These are phyloP conservation scores for Sigmodon hispidus DNA, from an alignment of 2,113 vertebrate genomes.

Conservation along the genomic window DNA sequence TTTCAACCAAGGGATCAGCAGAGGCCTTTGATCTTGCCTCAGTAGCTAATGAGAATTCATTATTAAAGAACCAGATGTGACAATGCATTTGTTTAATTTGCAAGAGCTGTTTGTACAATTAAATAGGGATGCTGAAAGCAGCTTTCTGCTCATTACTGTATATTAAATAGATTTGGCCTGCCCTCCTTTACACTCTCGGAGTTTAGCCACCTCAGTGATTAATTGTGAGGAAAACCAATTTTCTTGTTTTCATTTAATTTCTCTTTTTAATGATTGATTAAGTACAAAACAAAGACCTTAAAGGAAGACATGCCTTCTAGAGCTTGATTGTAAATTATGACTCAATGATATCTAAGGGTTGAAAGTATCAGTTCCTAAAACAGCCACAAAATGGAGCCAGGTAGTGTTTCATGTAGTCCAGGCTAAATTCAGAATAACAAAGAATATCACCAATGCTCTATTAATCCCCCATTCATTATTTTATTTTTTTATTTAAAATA, in stretches of 20 bases:
- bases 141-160: slow-evolving; percentile 24
- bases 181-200: background rate
- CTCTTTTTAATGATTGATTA: background rate
- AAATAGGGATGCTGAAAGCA: slow-evolving; percentile 12
- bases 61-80: background rate
- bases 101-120: background rate
- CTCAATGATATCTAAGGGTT: background rate
- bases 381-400: background rate
- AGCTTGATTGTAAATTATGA: background rate
- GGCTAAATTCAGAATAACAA: background rate
- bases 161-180: background rate
- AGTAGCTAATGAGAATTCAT: slow-evolving; percentile 15
- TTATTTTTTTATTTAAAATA: no score
- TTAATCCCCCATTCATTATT: no score
- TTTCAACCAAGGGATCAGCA: background rate
- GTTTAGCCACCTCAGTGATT: background rate
- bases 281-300: background rate
- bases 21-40: background rate
- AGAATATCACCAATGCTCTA: background rate
- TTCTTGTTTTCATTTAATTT: background rate
- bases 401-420: background rate
- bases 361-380: background rate
- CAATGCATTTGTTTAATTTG: slow-evolving; percentile 14
- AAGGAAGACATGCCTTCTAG: background rate
- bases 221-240: background rate